Evolutionary conservation across 1,140 invertebrate genomes (phyloP).

Genomic region (Polyergus mexicanus): DNA sequence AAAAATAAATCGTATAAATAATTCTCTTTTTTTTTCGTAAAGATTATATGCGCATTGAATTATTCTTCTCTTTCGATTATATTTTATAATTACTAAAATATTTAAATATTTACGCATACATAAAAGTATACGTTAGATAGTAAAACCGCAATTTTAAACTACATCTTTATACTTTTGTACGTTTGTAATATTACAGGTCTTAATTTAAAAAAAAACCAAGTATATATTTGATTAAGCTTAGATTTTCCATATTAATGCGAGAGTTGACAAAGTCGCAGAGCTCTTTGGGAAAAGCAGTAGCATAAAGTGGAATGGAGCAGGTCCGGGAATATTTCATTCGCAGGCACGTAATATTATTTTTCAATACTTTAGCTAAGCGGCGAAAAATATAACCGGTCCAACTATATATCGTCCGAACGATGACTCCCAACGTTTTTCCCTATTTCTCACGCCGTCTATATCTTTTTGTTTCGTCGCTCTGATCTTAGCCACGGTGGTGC

Average conservation of each 20-base stretch:
- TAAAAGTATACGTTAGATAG: not conserved
- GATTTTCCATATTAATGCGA: not conserved
- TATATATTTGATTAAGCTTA: constrained; percentile 30
- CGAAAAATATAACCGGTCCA: constrained; percentile 79
- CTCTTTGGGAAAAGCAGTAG: constrained; percentile 25
- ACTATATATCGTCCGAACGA: constrained; percentile 78
- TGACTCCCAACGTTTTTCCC: constrained; percentile 71
- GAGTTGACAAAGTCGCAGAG: constrained; percentile 23
- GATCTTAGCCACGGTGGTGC: constrained; percentile 43
- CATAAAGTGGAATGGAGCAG: constrained; percentile 50
- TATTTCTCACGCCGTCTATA: constrained; percentile 69
- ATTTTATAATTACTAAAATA: not conserved
- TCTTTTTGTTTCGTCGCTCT: constrained; percentile 53
- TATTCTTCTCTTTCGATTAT: not conserved
- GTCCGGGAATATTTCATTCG: constrained; percentile 83
- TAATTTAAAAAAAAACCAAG: not conserved
- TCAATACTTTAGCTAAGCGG: constrained; percentile 80
- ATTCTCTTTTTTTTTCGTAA: not conserved
- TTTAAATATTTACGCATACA: not conserved
- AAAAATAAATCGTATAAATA: not conserved
- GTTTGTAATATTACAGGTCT: not conserved
- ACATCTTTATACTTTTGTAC: not conserved
- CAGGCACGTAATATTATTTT: constrained; percentile 83
- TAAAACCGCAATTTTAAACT: not conserved
- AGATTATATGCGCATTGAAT: not conserved